Conservation (phyloP, 2,113 vertebrate species). For the Labrus mixtus region DNA sequence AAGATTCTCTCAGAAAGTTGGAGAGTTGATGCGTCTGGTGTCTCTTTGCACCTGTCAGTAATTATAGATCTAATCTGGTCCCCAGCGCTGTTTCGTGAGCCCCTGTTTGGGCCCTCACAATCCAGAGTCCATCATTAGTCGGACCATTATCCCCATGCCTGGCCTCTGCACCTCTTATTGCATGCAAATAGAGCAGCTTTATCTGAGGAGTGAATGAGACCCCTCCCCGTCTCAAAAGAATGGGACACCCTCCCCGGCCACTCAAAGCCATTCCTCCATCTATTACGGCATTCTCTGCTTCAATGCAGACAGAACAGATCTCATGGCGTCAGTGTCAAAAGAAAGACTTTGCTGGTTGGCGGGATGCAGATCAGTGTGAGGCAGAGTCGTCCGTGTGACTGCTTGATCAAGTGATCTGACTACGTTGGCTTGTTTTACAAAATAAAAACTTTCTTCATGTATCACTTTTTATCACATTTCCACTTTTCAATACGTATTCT, state of each 20-base stretch:
- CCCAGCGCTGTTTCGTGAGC: conserved; percentile 17
- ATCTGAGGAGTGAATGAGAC: conserved; percentile 84
- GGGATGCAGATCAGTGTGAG: conserved; percentile 26
- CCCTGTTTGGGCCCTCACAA: conserved; percentile 26
- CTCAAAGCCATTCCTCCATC: conserved; percentile 67
- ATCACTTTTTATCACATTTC: not conserved
- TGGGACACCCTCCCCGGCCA: conserved; percentile 49
- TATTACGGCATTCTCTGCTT: conserved; percentile 53
- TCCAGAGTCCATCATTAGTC: conserved; percentile 59
- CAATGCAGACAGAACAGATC: conserved; percentile 42
- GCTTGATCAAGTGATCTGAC: not conserved
- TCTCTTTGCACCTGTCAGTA: conserved; percentile 70
- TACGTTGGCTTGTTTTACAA: not conserved
- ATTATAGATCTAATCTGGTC: conserved; percentile 66
- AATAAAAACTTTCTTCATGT: too few species aligned
- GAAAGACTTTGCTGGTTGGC: conserved; percentile 1
- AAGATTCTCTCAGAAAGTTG: not conserved
- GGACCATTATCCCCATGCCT: conserved; percentile 74
- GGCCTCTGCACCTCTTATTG: conserved; percentile 84
- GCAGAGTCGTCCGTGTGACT: conserved; percentile 3
- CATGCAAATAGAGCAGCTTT: conserved; percentile 85
- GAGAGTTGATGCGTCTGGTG: not conserved
- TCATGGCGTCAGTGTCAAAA: conserved; percentile 47
- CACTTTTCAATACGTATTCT: not conserved
- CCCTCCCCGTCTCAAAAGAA: conserved; percentile 66